Evolutionary conservation across 2,797 vertebrate genomes (phyloP).

Genomic region (Coregonus ussuriensis): DNA sequence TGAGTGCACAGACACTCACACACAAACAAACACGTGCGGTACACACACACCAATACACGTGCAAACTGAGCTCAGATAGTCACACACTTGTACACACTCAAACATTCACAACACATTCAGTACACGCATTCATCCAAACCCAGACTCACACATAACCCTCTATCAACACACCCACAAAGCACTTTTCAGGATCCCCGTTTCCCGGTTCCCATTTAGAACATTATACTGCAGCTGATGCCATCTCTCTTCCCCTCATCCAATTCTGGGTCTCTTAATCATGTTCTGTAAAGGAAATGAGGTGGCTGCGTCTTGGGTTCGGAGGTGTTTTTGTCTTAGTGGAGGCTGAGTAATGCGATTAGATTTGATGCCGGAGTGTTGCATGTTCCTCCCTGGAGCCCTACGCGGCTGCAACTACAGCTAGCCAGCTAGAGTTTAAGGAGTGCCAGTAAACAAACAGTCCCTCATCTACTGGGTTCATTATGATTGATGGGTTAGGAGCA

Average conservation of each 20-base stretch:
- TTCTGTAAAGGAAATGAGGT: slow-evolving; percentile 61
- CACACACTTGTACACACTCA: slow-evolving; percentile 1
- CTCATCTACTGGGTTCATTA: neutral
- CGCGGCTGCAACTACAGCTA: neutral
- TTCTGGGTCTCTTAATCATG: slow-evolving; percentile 54
- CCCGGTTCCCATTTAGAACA: slow-evolving; percentile 25
- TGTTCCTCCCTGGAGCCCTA: slow-evolving; percentile 49
- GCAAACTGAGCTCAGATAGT: neutral
- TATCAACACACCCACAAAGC: slow-evolving; percentile 10
- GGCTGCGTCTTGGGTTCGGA: slow-evolving; percentile 14
- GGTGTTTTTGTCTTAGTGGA: slow-evolving; percentile 54
- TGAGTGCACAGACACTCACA: neutral
- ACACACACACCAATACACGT: neutral
- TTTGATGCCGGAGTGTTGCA: slow-evolving; percentile 46
- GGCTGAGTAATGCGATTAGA: slow-evolving; percentile 67
- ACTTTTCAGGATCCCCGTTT: slow-evolving; percentile 14
- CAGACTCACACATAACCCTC: no score
- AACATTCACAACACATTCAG: neutral
- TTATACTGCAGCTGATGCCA: slow-evolving; percentile 28
- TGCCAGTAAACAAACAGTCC: slow-evolving; percentile 47
- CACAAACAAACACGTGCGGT: slow-evolving; percentile 14
- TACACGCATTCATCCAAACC: neutral
- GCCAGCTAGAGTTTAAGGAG: slow-evolving; percentile 29
- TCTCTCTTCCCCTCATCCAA: slow-evolving; percentile 38
- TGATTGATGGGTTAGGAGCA: slow-evolving; percentile 21